These are phyloP conservation scores for Columba janthina DNA, from an alignment of 2,113 vertebrate genomes.

Conservation along the genomic window DNA sequence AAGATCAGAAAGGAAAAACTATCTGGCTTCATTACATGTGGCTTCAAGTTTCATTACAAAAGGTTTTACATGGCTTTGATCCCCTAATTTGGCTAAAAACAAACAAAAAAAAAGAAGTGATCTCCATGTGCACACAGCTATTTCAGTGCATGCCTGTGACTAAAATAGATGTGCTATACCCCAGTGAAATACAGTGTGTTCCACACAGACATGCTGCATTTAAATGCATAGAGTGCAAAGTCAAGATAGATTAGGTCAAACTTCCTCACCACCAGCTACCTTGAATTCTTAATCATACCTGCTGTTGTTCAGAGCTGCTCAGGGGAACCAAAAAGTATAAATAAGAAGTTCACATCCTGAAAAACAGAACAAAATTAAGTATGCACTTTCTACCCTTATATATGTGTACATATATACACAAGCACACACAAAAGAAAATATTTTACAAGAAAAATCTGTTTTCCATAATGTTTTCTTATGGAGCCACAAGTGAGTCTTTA, in stretches of 20 bases:
- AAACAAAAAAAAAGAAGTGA: background rate
- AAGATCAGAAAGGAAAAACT: slow-evolving; percentile 60
- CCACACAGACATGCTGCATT: background rate
- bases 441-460: slow-evolving; percentile 49
- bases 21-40: slow-evolving; percentile 63
- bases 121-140: background rate
- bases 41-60: slow-evolving; percentile 61
- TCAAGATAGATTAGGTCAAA: slow-evolving; percentile 18
- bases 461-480: slow-evolving; percentile 23
- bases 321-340: background rate
- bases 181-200: background rate
- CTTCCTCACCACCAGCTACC: background rate
- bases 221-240: background rate
- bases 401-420: background rate
- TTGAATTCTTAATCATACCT: slow-evolving; percentile 24
- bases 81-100: slow-evolving; percentile 42
- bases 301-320: background rate
- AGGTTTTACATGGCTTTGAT: slow-evolving; percentile 58
- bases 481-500: slow-evolving; percentile 1
- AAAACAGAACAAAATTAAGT: background rate
- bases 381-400: background rate
- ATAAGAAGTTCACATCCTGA: background rate
- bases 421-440: background rate
- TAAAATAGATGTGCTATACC: background rate
- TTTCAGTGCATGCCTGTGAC: background rate